These are phyloP conservation scores for Ammospiza caudacuta DNA, from an alignment of 2,113 vertebrate genomes.

Conservation along the genomic window DNA sequence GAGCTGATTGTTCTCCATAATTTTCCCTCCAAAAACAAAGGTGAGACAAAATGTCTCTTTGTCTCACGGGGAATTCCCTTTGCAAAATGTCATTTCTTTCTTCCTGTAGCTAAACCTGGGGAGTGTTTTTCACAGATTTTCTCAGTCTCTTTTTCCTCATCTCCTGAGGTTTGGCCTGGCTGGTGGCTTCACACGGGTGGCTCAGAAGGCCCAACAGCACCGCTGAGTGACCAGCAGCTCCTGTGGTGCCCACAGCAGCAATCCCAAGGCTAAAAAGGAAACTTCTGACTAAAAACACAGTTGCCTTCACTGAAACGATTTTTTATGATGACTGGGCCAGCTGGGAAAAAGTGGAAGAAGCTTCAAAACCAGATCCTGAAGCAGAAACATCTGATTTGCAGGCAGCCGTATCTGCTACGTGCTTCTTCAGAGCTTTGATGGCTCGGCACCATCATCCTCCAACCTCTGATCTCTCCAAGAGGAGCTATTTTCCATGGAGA, in stretches of 20 bases:
- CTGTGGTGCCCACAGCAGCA: background rate
- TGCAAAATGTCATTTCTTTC: background rate
- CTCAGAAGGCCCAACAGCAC: background rate
- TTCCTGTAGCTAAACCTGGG: background rate
- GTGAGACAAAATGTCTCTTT: background rate
- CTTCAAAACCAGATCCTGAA: constrained; percentile 29
- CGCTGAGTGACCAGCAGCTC: background rate
- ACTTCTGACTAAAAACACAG: background rate
- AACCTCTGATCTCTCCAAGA: constrained; percentile 59
- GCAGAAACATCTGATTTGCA: constrained; percentile 56
- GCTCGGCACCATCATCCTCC: constrained; percentile 33
- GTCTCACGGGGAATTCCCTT: background rate
- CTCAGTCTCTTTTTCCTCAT: background rate
- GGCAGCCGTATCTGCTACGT: constrained; percentile 51
- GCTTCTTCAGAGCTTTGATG: constrained; percentile 42
- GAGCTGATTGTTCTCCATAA: background rate
- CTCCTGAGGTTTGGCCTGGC: background rate
- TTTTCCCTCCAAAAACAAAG: background rate
- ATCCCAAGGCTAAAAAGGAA: background rate
- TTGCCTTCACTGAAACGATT: background rate
- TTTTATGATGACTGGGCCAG: constrained; percentile 5
- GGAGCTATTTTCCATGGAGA: constrained; percentile 38
- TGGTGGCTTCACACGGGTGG: background rate
- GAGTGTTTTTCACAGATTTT: background rate
- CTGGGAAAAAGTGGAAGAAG: constrained; percentile 47